phyloP scores from a whole-genome alignment of 2,113 vertebrate genomes.

The Pristiophorus japonicus region DNA sequence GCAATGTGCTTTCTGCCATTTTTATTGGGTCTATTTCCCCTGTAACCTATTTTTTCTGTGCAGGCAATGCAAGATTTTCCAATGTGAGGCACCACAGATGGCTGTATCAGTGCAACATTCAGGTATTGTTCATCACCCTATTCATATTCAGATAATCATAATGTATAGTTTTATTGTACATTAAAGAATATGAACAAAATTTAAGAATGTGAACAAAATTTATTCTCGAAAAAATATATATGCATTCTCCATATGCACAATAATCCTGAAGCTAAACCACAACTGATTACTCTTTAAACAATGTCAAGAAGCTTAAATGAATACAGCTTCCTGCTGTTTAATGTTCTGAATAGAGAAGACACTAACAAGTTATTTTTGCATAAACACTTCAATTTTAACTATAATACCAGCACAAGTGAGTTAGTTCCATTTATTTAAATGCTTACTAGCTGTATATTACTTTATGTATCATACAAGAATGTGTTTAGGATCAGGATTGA shows the following conservation, averaged over 20 bases:
- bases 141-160: not conserved
- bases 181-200: not conserved
- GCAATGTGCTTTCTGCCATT: not conserved
- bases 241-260: conserved; percentile 36
- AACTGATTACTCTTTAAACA: conserved; percentile 51
- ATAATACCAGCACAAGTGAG: not conserved
- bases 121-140: not conserved
- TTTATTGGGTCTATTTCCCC: not conserved
- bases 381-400: not conserved
- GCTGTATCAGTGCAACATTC: not conserved
- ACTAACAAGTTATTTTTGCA: conserved; percentile 12
- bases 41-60: not conserved
- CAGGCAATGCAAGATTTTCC: not conserved
- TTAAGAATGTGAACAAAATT: not conserved
- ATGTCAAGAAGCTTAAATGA: conserved; percentile 50
- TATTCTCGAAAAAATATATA: not conserved
- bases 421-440: not conserved
- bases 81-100: not conserved
- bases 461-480: not conserved
- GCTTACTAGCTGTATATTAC: not conserved
- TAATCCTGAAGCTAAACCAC: conserved; percentile 47
- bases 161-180: not conserved
- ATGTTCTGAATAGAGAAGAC: conserved; percentile 42
- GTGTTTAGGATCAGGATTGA: not conserved
- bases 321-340: conserved; percentile 50